Base-by-base conservation (phyloP, 2,888 invertebrate genomes). In the Cybosia mesomella region DNA sequence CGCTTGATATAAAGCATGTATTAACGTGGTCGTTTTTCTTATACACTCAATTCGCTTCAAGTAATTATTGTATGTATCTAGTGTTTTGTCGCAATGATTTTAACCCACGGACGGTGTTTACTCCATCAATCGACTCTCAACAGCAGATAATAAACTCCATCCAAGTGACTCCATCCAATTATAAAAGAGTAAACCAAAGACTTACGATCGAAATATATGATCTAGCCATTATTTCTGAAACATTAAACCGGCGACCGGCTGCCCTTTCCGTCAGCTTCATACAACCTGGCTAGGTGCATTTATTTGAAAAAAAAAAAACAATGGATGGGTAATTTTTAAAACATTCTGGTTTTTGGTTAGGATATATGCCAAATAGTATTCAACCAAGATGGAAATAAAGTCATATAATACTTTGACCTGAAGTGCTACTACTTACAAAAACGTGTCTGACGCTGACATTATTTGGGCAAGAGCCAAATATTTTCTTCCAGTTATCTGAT, bases 401-500 rank as follows among this genome's bases (percentile, higher is more conserved):
- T 28, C 28, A 5, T 28, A 28, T 28, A 28, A 28, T 11, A 36
- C 11, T 36, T 2, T 36, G n/a, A n/a, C n/a, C n/a, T n/a, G n/a
- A n/a, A n/a, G n/a, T n/a, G n/a, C n/a, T 10, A 36, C 10, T 1
- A 10, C 36, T 11, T 36, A 11, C 2, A 36, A 36, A 36, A 36
- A 34, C 62, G 49, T 58, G 58, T 62, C 62, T 34, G 49, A 61
- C 49, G 49, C 57, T 61, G 62, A 22, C 57, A 57, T 49, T 67
- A 13, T 62, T 58, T 62, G 67, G 67, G 32, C 8, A 32, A 18
- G 5, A 32, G 62, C 62, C 62, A 67, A 67, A 62, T 13, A 58
- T 57, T 49, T 67, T 58, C n/a, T 21, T 18, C 21, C 55, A 60
- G 24, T 43, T 66, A 55, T 61, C 66, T 39, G 10, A 55, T n/a